A percentile compares a stretch with the other conserved stretches of the same genome.
Conservation (phyloP, 2,113 vertebrate species). For the Marmota flaviventris region DNA sequence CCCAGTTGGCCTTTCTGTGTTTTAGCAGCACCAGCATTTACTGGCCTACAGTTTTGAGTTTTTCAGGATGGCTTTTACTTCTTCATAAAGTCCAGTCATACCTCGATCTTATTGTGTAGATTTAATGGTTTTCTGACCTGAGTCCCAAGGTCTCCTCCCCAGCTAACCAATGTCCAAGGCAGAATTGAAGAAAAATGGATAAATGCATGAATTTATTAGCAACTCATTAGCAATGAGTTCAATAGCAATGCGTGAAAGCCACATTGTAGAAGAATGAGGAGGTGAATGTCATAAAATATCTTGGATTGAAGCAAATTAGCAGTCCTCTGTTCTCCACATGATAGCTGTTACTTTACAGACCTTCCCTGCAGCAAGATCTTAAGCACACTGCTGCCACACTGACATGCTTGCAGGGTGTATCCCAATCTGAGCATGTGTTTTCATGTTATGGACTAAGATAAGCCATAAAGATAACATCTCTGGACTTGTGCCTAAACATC, state of each 20-base stretch:
- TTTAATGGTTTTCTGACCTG: background rate
- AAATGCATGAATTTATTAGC: background rate
- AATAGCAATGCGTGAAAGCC: background rate
- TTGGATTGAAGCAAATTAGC: background rate
- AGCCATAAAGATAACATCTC: conserved; percentile 53
- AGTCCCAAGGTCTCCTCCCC: background rate
- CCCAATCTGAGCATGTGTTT: conserved; percentile 39
- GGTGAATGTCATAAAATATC: background rate
- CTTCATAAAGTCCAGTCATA: background rate
- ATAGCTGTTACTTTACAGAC: background rate
- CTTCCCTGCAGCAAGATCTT: background rate
- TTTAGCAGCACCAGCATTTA: background rate
- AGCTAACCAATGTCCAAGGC: background rate
- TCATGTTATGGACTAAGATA: background rate
- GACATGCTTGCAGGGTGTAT: conserved; percentile 21
- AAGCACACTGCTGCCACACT: background rate
- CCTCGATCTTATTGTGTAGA: background rate
- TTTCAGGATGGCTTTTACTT: background rate
- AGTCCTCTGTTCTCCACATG: background rate
- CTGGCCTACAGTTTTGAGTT: background rate
- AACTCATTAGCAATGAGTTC: background rate
- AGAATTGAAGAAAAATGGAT: background rate
- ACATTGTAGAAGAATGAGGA: background rate
- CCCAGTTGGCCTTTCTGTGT: background rate
- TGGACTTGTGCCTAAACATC: conserved; percentile 18